These are phyloP conservation scores for Anodontia alba DNA, from an alignment of 2,888 invertebrate genomes.

Conservation along the genomic window DNA sequence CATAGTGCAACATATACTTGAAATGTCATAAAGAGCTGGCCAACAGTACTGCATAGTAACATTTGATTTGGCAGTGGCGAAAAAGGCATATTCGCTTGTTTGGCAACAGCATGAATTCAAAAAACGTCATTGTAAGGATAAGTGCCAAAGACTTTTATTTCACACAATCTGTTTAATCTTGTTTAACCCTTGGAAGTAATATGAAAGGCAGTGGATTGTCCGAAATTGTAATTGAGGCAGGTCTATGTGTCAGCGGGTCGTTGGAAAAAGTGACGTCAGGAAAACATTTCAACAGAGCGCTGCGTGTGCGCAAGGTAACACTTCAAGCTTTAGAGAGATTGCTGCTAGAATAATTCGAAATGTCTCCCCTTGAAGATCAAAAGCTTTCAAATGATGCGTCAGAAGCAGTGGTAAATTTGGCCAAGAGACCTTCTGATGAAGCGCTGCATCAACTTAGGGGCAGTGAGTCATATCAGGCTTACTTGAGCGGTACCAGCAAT, in stretches of 20 bases:
- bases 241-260: conserved; percentile 34
- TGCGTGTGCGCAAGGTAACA: background rate
- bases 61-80: conserved; percentile 48
- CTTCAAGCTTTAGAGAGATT: too few relatives aligned
- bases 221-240: conserved; percentile 20
- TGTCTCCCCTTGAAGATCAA: too few relatives aligned
- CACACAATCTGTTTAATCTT: conserved; percentile 27
- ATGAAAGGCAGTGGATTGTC: conserved; percentile 39
- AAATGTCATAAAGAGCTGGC: conserved; percentile 34
- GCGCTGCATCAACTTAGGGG: conserved; percentile 11
- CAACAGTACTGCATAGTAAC: conserved; percentile 40
- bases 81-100: conserved; percentile 40
- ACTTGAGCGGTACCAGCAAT: background rate
- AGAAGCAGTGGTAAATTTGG: conserved; percentile 22
- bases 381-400: conserved; percentile 36
- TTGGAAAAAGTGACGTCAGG: conserved; percentile 27
- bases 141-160: too few relatives aligned
- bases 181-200: conserved; percentile 35
- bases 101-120: conserved; percentile 33
- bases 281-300: background rate
- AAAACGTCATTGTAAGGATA: background rate
- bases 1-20: conserved; percentile 39
- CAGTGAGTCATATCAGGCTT: background rate
- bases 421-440: conserved; percentile 29
- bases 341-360: too few relatives aligned